Evolutionary conservation across 2,113 vertebrate genomes (phyloP).

Genomic region (Numenius arquata): DNA sequence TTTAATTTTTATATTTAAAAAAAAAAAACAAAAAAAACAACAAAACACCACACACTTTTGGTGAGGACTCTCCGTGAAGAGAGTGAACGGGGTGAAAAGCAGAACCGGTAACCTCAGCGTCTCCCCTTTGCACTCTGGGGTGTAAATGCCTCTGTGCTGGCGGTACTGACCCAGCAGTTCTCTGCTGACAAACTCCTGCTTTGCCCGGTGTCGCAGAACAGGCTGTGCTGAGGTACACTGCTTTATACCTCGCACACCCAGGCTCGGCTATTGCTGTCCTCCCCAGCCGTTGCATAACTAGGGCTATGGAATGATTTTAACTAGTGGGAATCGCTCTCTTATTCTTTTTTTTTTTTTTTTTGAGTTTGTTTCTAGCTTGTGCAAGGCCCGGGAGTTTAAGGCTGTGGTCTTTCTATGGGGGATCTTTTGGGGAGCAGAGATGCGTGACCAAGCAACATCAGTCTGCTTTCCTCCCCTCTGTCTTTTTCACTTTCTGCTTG

Average conservation of each 20-base stretch:
- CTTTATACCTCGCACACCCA: background rate
- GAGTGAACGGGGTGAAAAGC: background rate
- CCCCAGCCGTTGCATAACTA: background rate
- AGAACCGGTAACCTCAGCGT: rapidly evolving
- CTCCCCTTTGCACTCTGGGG: rapidly evolving
- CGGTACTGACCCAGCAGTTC: background rate
- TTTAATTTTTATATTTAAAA: background rate
- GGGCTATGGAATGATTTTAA: background rate
- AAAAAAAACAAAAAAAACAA: background rate
- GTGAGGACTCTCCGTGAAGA: background rate
- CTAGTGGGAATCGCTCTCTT: background rate
- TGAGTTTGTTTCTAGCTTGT: background rate
- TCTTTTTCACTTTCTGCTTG: background rate
- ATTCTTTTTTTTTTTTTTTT: background rate
- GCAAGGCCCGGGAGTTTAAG: background rate
- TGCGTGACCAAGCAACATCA: background rate
- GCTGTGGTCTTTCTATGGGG: background rate
- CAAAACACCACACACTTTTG: background rate
- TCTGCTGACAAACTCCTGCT: background rate
- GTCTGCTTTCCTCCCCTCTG: background rate
- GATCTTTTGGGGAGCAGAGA: background rate
- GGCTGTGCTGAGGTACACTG: background rate
- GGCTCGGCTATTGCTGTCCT: background rate
- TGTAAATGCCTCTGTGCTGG: background rate
- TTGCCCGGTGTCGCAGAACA: background rate